These are phyloP conservation scores for Felis chaus DNA, from an alignment of 2,113 vertebrate genomes.

Conservation along the genomic window DNA sequence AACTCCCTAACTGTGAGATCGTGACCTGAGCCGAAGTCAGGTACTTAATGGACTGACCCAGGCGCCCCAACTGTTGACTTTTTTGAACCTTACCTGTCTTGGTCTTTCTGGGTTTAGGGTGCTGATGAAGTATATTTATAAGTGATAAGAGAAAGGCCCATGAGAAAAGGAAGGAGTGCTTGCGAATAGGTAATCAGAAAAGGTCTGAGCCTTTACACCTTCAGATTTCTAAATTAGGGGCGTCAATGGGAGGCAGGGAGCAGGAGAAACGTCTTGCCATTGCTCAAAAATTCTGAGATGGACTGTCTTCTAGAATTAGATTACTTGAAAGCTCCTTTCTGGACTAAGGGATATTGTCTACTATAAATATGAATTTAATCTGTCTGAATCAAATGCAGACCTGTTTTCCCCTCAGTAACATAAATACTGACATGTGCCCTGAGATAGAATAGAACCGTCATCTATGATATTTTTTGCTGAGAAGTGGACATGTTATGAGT, in stretches of 20 bases:
- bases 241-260: not conserved
- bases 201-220: not conserved
- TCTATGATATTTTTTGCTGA: not conserved
- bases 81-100: not conserved
- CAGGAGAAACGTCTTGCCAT: not conserved
- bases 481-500: slow-evolving; percentile 19
- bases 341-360: not conserved
- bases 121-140: not conserved
- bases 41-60: too few species aligned
- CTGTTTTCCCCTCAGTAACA: not conserved
- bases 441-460: not conserved
- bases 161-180: not conserved
- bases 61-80: not conserved
- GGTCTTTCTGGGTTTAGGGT: not conserved
- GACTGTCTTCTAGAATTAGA: not conserved
- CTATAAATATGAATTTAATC: not conserved
- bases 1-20: too few species aligned
- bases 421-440: not conserved
- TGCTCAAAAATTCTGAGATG: not conserved
- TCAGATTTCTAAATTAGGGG: not conserved
- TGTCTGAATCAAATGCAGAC: not conserved
- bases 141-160: not conserved
- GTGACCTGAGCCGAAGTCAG: too few species aligned
- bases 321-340: slow-evolving; percentile 29
- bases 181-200: not conserved